Conservation (phyloP, 2,888 invertebrate species). For the Morpho helenor region DNA sequence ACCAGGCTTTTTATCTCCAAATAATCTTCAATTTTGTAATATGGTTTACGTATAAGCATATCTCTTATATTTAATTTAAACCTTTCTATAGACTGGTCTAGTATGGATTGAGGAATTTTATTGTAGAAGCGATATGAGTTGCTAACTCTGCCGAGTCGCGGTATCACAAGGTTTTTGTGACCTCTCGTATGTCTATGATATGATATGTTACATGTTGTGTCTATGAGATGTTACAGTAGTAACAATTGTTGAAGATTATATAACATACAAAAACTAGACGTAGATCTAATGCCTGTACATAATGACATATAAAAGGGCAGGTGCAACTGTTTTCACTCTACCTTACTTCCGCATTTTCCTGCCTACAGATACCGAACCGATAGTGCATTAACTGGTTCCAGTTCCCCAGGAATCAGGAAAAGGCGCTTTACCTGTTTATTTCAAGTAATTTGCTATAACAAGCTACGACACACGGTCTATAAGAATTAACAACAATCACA, state of each 20-base stretch:
- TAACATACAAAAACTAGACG: background rate
- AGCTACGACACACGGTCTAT: background rate
- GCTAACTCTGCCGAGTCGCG: too few relatives aligned
- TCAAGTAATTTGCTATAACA: conserved; percentile 13
- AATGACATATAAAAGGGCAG: conserved; percentile 21
- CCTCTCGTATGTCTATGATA: too few relatives aligned
- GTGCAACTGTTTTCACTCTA: conserved; percentile 24
- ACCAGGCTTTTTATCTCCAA: too few relatives aligned
- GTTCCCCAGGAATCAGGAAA: conserved; percentile 24
- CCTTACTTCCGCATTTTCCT: conserved; percentile 25
- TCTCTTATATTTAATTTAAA: too few relatives aligned
- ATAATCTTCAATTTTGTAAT: too few relatives aligned
- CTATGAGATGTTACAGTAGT: background rate
- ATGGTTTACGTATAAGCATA: too few relatives aligned
- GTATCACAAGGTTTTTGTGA: too few relatives aligned
- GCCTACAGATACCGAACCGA: conserved; percentile 4
- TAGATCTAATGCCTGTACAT: background rate
- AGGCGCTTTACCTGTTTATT: conserved; percentile 21
- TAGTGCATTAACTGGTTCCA: background rate
- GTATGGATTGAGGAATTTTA: too few relatives aligned
- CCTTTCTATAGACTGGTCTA: too few relatives aligned
- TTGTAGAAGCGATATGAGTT: too few relatives aligned
- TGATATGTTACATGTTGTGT: too few relatives aligned
- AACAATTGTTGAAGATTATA: background rate
- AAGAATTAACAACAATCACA: background rate